phyloP scores from a whole-genome alignment of 2,888 invertebrate species.

The Marronus borbonicus region DNA sequence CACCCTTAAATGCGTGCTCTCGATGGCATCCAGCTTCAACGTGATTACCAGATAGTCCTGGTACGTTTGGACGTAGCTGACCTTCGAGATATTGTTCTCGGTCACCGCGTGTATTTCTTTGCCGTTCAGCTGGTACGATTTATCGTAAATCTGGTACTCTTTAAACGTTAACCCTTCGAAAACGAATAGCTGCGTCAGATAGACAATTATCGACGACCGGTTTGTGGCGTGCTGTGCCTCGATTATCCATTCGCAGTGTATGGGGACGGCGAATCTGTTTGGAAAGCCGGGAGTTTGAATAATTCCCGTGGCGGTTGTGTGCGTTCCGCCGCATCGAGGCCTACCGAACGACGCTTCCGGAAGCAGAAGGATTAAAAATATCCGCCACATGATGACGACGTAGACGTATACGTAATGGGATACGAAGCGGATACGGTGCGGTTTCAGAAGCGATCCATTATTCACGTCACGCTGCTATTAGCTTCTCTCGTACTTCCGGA shows the following conservation, averaged over 20 bases:
- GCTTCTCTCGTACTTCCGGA: slow-evolving; percentile 23
- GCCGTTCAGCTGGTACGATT: slow-evolving; percentile 67
- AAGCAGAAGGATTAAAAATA: slow-evolving; percentile 50
- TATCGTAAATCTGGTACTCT: slow-evolving; percentile 72
- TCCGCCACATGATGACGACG: slow-evolving; percentile 48
- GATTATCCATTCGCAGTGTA: slow-evolving; percentile 89
- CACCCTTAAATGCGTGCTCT: slow-evolving; percentile 85
- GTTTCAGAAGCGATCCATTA: slow-evolving; percentile 50
- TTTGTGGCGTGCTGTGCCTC: slow-evolving; percentile 77
- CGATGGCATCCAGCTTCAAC: slow-evolving; percentile 80
- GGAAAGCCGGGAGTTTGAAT: slow-evolving; percentile 92
- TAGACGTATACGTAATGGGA: neutral
- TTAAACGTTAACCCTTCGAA: slow-evolving; percentile 84
- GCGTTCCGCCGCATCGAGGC: slow-evolving; percentile 78
- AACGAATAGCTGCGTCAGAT: slow-evolving; percentile 91
- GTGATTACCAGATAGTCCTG: slow-evolving; percentile 86
- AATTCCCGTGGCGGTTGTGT: slow-evolving; percentile 78
- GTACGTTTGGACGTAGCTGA: slow-evolving; percentile 76
- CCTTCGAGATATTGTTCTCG: slow-evolving; percentile 79
- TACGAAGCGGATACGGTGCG: neutral
- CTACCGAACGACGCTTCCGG: slow-evolving; percentile 47
- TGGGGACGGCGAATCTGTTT: slow-evolving; percentile 84
- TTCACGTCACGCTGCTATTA: slow-evolving; percentile 40
- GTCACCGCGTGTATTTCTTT: slow-evolving; percentile 79
- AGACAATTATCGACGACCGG: slow-evolving; percentile 85